phyloP scores from a whole-genome alignment of 2,797 vertebrate genomes.

The Micropoecilia bifurca region DNA sequence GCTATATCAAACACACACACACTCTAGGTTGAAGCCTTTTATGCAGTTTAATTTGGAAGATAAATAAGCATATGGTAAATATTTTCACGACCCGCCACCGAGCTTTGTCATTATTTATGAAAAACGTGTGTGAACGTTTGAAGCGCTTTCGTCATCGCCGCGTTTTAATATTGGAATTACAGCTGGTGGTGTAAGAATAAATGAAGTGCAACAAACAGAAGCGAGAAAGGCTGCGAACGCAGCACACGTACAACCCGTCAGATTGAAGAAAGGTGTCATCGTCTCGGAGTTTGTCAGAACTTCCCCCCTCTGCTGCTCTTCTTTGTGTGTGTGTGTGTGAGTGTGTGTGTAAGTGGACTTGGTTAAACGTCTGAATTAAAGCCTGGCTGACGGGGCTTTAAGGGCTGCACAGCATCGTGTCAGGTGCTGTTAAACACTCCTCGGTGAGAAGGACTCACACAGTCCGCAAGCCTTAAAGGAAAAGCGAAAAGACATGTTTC shows the following conservation, averaged over 20 bases:
- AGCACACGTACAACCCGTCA: constrained; percentile 20
- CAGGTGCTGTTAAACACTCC: constrained; percentile 42
- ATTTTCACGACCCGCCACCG: constrained; percentile 50
- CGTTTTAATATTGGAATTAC: constrained; percentile 12
- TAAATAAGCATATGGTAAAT: constrained; percentile 69
- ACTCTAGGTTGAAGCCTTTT: constrained; percentile 26
- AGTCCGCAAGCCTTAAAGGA: constrained; percentile 2
- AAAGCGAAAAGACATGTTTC: constrained; percentile 30
- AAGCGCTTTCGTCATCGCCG: constrained; percentile 11
- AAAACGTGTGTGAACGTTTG: constrained; percentile 37
- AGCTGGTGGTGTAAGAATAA: constrained; percentile 9
- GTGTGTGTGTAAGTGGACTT: constrained; percentile 31
- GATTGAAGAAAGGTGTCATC: constrained; percentile 48
- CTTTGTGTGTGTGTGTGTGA: constrained; percentile 11
- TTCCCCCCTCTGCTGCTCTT: neutral
- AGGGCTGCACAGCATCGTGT: constrained; percentile 37
- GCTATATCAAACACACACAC: constrained; percentile 17
- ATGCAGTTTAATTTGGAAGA: constrained; percentile 71
- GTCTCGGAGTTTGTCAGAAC: constrained; percentile 31
- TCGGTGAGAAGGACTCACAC: constrained; percentile 16
- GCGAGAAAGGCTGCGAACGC: constrained; percentile 24
- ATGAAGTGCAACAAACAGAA: constrained; percentile 22
- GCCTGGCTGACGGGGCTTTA: constrained; percentile 45
- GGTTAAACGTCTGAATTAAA: constrained; percentile 57
- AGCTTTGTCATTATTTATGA: constrained; percentile 69